A percentile compares a stretch with the other conserved stretches of the same genome.
Evolutionary conservation across 2,888 invertebrate species (phyloP).

Genomic region (Hermaeophaga mercurialis): DNA sequence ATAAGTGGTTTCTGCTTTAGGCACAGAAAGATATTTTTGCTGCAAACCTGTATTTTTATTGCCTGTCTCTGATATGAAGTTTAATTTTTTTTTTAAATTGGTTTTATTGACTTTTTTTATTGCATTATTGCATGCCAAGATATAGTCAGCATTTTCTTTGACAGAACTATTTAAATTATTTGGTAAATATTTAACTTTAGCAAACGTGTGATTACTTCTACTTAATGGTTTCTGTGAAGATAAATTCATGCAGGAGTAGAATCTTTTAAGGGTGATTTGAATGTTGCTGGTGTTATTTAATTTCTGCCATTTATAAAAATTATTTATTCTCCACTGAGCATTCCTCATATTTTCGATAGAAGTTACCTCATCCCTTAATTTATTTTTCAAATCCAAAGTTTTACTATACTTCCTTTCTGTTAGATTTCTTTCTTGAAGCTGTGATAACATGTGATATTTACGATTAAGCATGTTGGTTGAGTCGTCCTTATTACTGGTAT

Average conservation of each 20-base stretch:
- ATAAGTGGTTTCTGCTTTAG: too few relatives aligned
- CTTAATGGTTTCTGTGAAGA: too few relatives aligned
- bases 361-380: conserved; percentile 18
- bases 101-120: too few relatives aligned
- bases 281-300: conserved; percentile 25
- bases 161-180: too few relatives aligned
- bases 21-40: too few relatives aligned
- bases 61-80: too few relatives aligned
- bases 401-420: not conserved
- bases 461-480: not conserved
- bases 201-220: too few relatives aligned
- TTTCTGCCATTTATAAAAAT: conserved; percentile 34
- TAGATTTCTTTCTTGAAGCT: not conserved
- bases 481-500: not conserved
- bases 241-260: conserved; percentile 20
- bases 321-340: conserved; percentile 33
- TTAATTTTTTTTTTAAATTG: too few relatives aligned
- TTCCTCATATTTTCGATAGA: conserved; percentile 29
- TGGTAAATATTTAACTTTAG: too few relatives aligned
- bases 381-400: not conserved
- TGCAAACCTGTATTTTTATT: too few relatives aligned
- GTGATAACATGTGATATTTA: not conserved
- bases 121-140: too few relatives aligned
- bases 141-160: too few relatives aligned
- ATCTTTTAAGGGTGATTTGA: conserved; percentile 23